phyloP scores from a whole-genome alignment of 2,797 vertebrate genomes.

The Poecile montanus region DNA sequence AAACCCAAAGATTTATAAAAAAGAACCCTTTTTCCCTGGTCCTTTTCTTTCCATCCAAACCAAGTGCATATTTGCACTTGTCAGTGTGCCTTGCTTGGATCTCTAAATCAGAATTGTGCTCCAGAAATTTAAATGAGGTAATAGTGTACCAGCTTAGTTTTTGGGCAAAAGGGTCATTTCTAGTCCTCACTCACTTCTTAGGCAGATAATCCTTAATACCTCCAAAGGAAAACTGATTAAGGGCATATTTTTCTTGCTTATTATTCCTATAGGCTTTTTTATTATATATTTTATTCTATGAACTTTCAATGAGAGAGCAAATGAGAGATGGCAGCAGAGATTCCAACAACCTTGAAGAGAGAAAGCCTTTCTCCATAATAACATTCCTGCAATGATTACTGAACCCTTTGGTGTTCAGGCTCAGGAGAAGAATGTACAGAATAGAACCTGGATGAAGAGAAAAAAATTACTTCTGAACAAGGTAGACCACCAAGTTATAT shows the following conservation, averaged over 20 bases:
- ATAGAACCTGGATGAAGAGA: not conserved
- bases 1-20: not conserved
- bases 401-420: not conserved
- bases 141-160: not conserved
- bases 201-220: not conserved
- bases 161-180: not conserved
- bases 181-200: not conserved
- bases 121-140: not conserved
- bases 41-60: not conserved
- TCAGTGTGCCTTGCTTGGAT: not conserved
- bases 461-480: not conserved
- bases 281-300: not conserved
- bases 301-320: not conserved
- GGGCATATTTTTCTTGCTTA: not conserved
- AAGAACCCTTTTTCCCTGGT: not conserved
- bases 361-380: not conserved
- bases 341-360: not conserved
- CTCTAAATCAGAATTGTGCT: not conserved
- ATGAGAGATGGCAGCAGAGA: not conserved
- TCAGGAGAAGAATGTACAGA: not conserved
- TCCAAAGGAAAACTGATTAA: not conserved
- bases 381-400: not conserved
- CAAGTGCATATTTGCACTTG: not conserved
- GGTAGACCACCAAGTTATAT: not conserved
- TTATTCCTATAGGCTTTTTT: not conserved